A percentile compares a stretch with the other conserved stretches of the same genome.
phyloP scores from a whole-genome alignment of 2,797 vertebrate species.

The Pipistrellus pygmaeus region DNA sequence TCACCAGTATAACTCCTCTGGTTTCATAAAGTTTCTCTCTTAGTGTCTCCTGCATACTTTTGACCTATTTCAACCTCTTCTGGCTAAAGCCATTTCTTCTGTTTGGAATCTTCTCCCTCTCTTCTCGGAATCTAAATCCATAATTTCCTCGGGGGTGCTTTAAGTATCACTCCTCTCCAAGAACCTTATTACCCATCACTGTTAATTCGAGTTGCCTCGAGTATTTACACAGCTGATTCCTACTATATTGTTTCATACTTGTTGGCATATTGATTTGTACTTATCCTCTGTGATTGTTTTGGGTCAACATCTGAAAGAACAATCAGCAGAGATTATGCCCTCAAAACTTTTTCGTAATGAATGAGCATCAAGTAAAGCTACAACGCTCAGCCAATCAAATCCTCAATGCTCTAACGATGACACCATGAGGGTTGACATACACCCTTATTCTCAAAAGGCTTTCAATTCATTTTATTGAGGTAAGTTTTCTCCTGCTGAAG shows the following conservation, averaged over 20 bases:
- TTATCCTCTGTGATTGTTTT: constrained; percentile 15
- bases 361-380: neutral
- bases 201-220: neutral
- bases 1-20: neutral
- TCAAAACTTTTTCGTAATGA: neutral
- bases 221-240: neutral
- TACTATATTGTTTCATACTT: neutral
- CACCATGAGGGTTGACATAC: neutral
- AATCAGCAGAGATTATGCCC: neutral
- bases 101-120: neutral
- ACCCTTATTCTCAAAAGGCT: neutral
- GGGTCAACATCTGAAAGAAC: constrained; percentile 38
- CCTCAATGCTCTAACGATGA: neutral
- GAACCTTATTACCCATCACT: neutral
- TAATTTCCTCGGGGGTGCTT: neutral
- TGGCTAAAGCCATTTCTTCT: neutral
- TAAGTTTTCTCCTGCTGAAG: neutral
- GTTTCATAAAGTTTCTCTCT: neutral
- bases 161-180: neutral
- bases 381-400: neutral
- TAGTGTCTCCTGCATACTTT: neutral
- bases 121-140: neutral
- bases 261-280: neutral
- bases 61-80: neutral
- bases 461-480: neutral